Conservation (phyloP, 2,797 vertebrate species). For the Ataeniobius toweri region DNA sequence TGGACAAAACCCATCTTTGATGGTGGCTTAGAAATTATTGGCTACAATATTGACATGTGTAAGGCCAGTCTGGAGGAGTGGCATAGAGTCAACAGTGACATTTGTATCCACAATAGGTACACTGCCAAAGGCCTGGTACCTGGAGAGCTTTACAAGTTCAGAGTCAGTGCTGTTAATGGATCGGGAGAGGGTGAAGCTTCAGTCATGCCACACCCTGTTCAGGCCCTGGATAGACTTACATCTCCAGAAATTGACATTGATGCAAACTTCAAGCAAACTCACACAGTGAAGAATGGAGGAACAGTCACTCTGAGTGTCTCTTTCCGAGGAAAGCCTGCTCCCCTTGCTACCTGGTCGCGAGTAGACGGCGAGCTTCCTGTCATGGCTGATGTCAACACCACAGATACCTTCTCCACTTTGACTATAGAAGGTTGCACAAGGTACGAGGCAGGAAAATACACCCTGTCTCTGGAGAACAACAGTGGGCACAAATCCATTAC, state of each 20-base stretch:
- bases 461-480: slow-evolving; percentile 94
- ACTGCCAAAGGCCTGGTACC: slow-evolving; percentile 88
- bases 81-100: slow-evolving; percentile 93
- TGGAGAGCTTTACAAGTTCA: slow-evolving; percentile 96
- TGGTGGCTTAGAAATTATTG: slow-evolving; percentile 95
- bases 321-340: slow-evolving; percentile 92
- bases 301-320: slow-evolving; percentile 88
- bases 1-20: slow-evolving; percentile 98
- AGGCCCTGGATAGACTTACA: slow-evolving; percentile 91
- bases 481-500: slow-evolving; percentile 95
- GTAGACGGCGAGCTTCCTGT: slow-evolving; percentile 88
- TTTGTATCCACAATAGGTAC: slow-evolving; percentile 91
- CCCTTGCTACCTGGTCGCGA: slow-evolving; percentile 93
- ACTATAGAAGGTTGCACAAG: slow-evolving; percentile 94
- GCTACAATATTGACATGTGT: slow-evolving; percentile 98
- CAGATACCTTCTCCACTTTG: slow-evolving; percentile 90
- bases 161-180: slow-evolving; percentile 93
- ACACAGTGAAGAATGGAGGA: slow-evolving; percentile 93
- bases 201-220: slow-evolving; percentile 85
- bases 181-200: slow-evolving; percentile 93
- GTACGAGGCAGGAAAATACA: slow-evolving; percentile 97
- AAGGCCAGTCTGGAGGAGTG: slow-evolving; percentile 97
- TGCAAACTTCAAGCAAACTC: slow-evolving; percentile 96
- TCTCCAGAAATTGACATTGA: slow-evolving; percentile 96
- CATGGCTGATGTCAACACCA: slow-evolving; percentile 91